Evolutionary conservation across 2,888 invertebrate species (phyloP), one percentile per base, ranked within the genome.

Genomic region (Dasysyrphus tricinctus): DNA sequence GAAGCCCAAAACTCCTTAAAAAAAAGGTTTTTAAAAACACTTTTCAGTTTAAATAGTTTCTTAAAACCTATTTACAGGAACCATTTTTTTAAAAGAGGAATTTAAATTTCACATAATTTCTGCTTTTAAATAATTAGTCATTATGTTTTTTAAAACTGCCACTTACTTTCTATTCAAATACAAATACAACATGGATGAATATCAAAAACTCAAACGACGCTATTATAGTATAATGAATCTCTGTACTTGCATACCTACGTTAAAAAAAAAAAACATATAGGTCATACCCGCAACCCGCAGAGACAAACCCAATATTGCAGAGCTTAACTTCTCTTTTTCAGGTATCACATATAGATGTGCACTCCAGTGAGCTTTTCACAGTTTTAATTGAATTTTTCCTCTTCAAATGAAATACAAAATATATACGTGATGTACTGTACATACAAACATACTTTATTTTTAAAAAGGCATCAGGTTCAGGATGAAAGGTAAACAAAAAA

Each of bases 351-450:
- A 3, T 9, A 19, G 7, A 67, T n/a, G 51, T 14, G 19, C 49
- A 51, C 67, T 67, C 37, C 51, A n/a, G 51, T 69, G 54, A 54
- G 51, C 54, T 54, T 49, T 69, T 69, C 69, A 65, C 47, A 54
- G 39, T 69, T 51, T 54, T 69, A 69, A 69, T 69, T 69, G 69
- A 69, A 69, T 69, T 69, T 67, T 69, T 69, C 39, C 51, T 69
- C 39, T 69, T 39, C 14, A 54, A 69, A 24, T 54, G 19, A n/a
- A 51, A 49, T 19, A 39, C 0, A 32, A 19, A 12, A 32, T 29
- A 5, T 1, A 9, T 37, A 14, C 12, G 9, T 67, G 16, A 12
- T 67, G n/a, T n/a, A 4, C 32, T 1, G 9, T 34, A 14, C 12
- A 9, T 67, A 11, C 12, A 12, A 49, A 11, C 7, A 42, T 32